These are phyloP conservation scores for Patiria miniata DNA, from an alignment of 35 echinoderm and acorn worm genomes.

Conservation along the genomic window DNA sequence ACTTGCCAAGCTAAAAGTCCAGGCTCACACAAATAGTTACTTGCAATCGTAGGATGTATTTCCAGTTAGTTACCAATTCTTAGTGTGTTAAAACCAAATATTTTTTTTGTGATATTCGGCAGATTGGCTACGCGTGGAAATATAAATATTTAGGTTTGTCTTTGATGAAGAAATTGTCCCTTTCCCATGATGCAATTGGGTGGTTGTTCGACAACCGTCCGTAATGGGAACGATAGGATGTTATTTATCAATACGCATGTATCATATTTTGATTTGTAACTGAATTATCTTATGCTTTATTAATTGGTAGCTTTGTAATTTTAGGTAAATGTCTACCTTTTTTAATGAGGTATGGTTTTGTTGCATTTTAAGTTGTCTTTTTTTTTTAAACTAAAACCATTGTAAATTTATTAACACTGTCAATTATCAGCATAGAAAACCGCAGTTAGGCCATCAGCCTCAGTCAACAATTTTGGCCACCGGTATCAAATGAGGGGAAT, in stretches of 20 bases:
- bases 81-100: too few species aligned
- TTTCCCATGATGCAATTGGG: constrained; percentile 27
- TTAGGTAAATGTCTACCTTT: background rate
- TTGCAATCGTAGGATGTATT: background rate
- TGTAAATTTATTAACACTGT: background rate
- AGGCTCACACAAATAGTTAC: background rate
- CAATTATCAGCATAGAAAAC: background rate
- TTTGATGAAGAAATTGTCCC: background rate
- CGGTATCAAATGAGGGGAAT: too few species aligned
- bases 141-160: too few species aligned
- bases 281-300: background rate
- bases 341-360: background rate
- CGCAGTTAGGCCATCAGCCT: too few species aligned
- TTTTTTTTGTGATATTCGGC: too few species aligned
- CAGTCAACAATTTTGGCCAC: too few species aligned
- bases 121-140: too few species aligned
- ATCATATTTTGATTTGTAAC: constrained; percentile 10
- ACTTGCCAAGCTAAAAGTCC: constrained; percentile 10
- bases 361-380: background rate
- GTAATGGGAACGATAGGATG: constrained; percentile 25
- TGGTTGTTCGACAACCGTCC: background rate
- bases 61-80: too few species aligned
- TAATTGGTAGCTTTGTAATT: background rate
- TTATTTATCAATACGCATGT: background rate
- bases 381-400: background rate